phyloP scores from a whole-genome alignment of 2,797 vertebrate genomes.

The Epinephelus coioides region DNA sequence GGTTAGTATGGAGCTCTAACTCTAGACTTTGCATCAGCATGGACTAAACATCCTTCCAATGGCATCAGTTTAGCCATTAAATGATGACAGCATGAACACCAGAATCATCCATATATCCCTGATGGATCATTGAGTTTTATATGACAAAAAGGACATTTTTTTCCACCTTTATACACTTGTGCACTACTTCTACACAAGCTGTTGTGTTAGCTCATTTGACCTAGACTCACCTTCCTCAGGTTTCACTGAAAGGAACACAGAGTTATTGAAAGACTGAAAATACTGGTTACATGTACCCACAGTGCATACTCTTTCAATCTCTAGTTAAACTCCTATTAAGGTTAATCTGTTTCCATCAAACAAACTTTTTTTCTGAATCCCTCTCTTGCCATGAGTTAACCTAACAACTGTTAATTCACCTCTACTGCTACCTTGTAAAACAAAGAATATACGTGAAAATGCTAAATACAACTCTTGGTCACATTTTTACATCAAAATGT shows the following conservation, averaged over 20 bases:
- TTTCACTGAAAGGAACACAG: no score
- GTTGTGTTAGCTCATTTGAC: no score
- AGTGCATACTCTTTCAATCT: not conserved
- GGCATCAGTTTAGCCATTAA: no score
- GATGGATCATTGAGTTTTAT: no score
- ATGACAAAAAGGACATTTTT: no score
- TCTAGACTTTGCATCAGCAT: not conserved
- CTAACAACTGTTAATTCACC: not conserved
- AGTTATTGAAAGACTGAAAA: not conserved
- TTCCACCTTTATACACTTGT: no score
- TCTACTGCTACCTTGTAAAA: not conserved
- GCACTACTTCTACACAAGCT: no score
- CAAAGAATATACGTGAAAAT: not conserved
- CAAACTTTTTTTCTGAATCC: not conserved
- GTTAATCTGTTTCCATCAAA: not conserved
- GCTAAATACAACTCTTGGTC: no score
- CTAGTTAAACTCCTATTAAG: not conserved
- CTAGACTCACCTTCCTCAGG: no score
- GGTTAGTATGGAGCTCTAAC: conserved; percentile 83
- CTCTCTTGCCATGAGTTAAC: not conserved
- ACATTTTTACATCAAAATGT: no score
- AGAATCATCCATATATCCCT: not conserved
- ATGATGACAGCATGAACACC: no score
- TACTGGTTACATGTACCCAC: not conserved
- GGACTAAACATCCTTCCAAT: not conserved